Evolutionary conservation across 92 coral and sea anemone species (phyloP).

Genomic region (Pocillopora grandis): DNA sequence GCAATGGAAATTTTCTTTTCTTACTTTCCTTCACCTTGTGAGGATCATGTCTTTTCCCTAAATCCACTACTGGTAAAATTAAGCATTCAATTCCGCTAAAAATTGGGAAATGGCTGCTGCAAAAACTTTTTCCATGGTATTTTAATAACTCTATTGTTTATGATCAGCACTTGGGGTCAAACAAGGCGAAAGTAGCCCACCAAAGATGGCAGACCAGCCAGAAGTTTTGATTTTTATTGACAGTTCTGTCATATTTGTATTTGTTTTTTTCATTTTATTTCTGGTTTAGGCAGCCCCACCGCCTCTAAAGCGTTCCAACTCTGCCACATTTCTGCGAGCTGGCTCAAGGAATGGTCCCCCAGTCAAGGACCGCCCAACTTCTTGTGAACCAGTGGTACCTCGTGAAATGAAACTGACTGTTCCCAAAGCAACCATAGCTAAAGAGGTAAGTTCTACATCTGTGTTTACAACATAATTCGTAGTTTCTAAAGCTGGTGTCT

Average conservation of each 20-base stretch:
- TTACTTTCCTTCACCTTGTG: too few species aligned
- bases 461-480: too few species aligned
- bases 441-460: conserved; percentile 58
- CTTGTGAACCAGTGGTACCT: conserved; percentile 80
- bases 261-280: not conserved
- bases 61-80: too few species aligned
- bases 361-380: conserved; percentile 83
- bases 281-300: conserved; percentile 68
- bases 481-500: too few species aligned
- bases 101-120: too few species aligned
- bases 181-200: too few species aligned
- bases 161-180: too few species aligned
- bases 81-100: too few species aligned
- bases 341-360: conserved; percentile 94
- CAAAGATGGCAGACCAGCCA: not conserved
- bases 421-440: conserved; percentile 75
- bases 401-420: conserved; percentile 84
- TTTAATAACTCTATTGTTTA: too few species aligned
- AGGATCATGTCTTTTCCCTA: too few species aligned
- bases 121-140: too few species aligned
- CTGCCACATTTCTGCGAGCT: conserved; percentile 80
- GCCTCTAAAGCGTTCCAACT: conserved; percentile 71
- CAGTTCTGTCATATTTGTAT: not conserved
- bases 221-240: not conserved
- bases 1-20: too few species aligned